Percentiles rank a stretch among this genome's conserved stretches.
Conservation (phyloP, 2,797 vertebrate genomes). For the Tamandua tetradactyla region DNA sequence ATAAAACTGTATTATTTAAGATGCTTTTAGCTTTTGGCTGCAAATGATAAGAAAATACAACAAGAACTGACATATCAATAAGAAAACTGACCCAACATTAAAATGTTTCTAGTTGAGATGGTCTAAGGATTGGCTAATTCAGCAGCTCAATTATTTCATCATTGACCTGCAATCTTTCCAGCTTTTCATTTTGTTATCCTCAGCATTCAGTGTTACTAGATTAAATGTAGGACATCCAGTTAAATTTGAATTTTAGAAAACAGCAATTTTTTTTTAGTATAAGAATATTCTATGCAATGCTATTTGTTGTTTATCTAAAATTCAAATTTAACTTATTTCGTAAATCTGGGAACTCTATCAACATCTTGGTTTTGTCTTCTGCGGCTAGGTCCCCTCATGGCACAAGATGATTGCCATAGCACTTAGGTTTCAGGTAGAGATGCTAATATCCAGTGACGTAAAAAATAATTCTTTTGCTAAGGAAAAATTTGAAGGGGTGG, state of each 20-base stretch:
- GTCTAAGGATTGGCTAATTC: neutral
- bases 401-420: neutral
- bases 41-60: conserved; percentile 10
- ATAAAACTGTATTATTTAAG: neutral
- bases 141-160: neutral
- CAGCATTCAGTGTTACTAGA: neutral
- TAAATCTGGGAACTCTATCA: neutral
- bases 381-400: neutral
- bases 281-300: neutral
- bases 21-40: neutral
- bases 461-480: conserved; percentile 10
- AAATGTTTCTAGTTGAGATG: conserved; percentile 26
- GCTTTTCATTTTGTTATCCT: neutral
- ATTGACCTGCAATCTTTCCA: neutral
- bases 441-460: neutral
- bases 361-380: neutral
- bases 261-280: neutral
- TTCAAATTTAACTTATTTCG: conserved; percentile 11
- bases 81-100: neutral
- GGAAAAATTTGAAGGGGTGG: neutral
- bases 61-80: neutral
- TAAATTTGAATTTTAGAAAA: conserved; percentile 42
- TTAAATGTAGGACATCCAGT: no score
- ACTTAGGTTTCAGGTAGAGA: neutral
- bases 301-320: neutral